Evolutionary conservation across 2,888 invertebrate species (phyloP), one percentile per base, ranked within the genome.

Genomic region (Marasmarcha lunaedactyla): DNA sequence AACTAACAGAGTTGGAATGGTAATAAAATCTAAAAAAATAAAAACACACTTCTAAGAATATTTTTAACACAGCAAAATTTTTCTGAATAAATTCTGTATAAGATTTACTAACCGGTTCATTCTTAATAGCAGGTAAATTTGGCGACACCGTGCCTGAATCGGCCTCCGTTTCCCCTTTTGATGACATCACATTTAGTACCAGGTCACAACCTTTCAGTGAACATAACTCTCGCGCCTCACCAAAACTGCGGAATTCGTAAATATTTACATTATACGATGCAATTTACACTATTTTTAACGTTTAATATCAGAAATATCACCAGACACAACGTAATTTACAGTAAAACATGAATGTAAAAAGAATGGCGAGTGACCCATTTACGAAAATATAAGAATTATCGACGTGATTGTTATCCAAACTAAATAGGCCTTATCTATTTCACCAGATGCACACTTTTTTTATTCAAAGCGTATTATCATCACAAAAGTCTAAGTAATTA

Each of bases 291-390:
- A 20, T 20, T 61, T 63, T 54, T 59, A 59, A 59, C 63, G 60
- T 51, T 11, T 36, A 38, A 30, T 33, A 37, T 33, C 20, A 7
- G 7, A 3, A 3, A 20, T 20, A 20, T 20, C 15, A 20, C 35
- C 25, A 38, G 42, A 33, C 27, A 10, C 5, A 20, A 14, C 7
- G 20, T 36, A 37, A n/a, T 33, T 20, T 13, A 12, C 35, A 37
- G 38, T 37, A 63, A 63, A 69, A 74, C 59, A 63, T 57, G 64
- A 58, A 68, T 68, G 66, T 63, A 57, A 52, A 59, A 71, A 66
- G 77, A 79, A 83, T 81, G 81, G 81, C 81, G 81, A 81, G 69
- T 83, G 83, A 83, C 83, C 83, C 73, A 83, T 83, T 81, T 83
- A 81, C 74, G 71, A 81, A 79, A 77, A 79, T 77, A 77, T 69